These are phyloP conservation scores for Monoplex corrugatus DNA, from an alignment of 2,888 invertebrate species.

Conservation along the genomic window DNA sequence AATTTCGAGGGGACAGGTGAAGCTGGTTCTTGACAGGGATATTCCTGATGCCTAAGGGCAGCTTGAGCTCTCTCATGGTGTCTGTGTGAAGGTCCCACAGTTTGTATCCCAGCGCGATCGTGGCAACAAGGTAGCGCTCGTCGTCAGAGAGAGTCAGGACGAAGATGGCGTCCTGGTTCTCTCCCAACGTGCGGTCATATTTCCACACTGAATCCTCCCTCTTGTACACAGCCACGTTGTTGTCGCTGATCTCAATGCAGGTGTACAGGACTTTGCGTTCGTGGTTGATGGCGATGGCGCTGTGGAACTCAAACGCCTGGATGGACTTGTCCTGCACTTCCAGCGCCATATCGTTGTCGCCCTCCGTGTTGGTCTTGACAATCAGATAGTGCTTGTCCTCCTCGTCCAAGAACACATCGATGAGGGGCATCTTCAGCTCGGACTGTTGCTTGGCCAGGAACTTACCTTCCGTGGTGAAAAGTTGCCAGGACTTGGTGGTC, in stretches of 20 bases:
- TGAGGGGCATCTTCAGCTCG: constrained; percentile 72
- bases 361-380: constrained; percentile 73
- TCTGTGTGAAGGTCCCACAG: constrained; percentile 81
- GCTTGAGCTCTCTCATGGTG: constrained; percentile 71
- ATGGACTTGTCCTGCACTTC: constrained; percentile 74
- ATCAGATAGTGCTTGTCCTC: constrained; percentile 66
- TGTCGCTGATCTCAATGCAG: constrained; percentile 80
- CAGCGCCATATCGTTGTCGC: constrained; percentile 76
- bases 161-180: constrained; percentile 77
- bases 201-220: constrained; percentile 72
- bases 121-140: constrained; percentile 90
- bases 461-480: constrained; percentile 72
- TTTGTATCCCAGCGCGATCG: constrained; percentile 80
- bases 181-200: constrained; percentile 76
- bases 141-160: constrained; percentile 90
- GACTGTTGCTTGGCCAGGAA: constrained; percentile 66
- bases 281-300: constrained; percentile 76
- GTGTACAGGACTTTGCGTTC: constrained; percentile 75
- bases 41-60: constrained; percentile 89
- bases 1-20: constrained; percentile 95
- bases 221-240: constrained; percentile 78
- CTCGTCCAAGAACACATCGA: constrained; percentile 66
- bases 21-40: constrained; percentile 95
- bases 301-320: constrained; percentile 80
- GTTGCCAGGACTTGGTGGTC: constrained; percentile 75